phyloP scores from a whole-genome alignment of 2,888 invertebrate genomes.

The Scaptomyza cyrtandrae region DNA sequence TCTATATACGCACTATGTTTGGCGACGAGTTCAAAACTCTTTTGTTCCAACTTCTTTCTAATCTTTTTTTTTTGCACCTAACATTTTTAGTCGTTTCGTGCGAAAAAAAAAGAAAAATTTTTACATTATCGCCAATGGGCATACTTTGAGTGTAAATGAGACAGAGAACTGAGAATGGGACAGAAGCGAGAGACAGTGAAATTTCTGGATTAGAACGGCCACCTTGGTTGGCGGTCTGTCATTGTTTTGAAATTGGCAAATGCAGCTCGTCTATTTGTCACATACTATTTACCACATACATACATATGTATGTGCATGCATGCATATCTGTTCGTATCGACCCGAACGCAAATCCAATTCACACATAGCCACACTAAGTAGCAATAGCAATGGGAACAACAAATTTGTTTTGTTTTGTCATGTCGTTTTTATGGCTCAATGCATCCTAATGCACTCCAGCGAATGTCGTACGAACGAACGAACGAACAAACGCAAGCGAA shows the following conservation, averaged over 20 bases:
- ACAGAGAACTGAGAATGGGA: not conserved
- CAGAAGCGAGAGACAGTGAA: conserved; percentile 32
- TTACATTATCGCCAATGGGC: conserved; percentile 43
- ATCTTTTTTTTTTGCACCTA: not conserved
- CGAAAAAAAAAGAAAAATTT: conserved; percentile 65
- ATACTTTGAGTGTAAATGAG: conserved; percentile 7
- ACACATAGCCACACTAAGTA: conserved; percentile 25
- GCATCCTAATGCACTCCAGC: conserved; percentile 50
- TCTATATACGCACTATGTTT: conserved; percentile 37
- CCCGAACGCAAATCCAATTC: conserved; percentile 11
- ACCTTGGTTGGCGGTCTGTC: conserved; percentile 52
- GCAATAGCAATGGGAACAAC: conserved; percentile 35
- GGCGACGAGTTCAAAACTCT: conserved; percentile 52
- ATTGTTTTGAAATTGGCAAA: conserved; percentile 67
- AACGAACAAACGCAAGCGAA: conserved; percentile 22
- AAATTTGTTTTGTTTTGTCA: conserved; percentile 80
- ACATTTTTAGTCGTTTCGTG: conserved; percentile 52
- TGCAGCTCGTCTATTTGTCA: conserved; percentile 67
- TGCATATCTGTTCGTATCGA: conserved; percentile 1
- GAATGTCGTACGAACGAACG: conserved; percentile 8
- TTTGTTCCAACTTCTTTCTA: conserved; percentile 34
- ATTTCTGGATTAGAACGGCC: conserved; percentile 78
- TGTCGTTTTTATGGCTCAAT: conserved; percentile 80
- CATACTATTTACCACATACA: conserved; percentile 10
- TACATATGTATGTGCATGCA: conserved; percentile 5